A percentile compares a stretch with the other conserved stretches of the same genome.
Conservation (phyloP, 2,113 vertebrate species). For the Cyprinodon variegatus region DNA sequence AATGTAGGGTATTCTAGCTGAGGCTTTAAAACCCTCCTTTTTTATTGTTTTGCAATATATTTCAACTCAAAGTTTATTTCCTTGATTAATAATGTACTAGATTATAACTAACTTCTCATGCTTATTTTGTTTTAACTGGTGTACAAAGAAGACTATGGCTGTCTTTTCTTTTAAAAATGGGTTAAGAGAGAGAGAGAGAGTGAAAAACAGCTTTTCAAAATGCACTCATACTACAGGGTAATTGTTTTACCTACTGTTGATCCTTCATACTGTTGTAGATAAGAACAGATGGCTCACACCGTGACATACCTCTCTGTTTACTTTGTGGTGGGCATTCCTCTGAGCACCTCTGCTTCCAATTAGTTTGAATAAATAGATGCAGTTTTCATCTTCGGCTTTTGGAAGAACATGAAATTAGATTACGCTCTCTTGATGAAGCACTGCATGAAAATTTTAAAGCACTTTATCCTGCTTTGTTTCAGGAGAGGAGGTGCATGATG, state of each 20-base stretch:
- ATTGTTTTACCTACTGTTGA: not conserved
- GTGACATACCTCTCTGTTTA: constrained; percentile 38
- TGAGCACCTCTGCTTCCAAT: constrained; percentile 41
- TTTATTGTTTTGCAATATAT: not conserved
- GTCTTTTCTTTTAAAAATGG: not conserved
- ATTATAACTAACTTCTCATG: not conserved
- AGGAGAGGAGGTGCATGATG: constrained; percentile 4
- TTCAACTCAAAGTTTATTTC: no score
- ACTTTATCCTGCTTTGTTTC: constrained; percentile 4
- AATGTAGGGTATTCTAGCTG: not conserved
- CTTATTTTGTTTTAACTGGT: not conserved
- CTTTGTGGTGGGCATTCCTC: constrained; percentile 28
- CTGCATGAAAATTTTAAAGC: not conserved
- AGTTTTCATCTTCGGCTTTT: constrained; percentile 39
- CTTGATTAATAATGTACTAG: no score
- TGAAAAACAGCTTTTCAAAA: not conserved
- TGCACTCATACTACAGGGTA: not conserved
- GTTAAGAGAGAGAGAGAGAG: not conserved
- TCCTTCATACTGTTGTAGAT: not conserved
- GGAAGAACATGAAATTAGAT: constrained; percentile 43
- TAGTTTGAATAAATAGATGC: constrained; percentile 41
- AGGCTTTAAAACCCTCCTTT: not conserved
- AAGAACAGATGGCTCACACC: constrained; percentile 29
- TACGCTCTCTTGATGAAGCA: constrained; percentile 23
- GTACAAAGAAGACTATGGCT: not conserved